These are phyloP conservation scores for Enteromius trimaculatus DNA, from an alignment of 2,797 vertebrate species.

Conservation along the genomic window DNA sequence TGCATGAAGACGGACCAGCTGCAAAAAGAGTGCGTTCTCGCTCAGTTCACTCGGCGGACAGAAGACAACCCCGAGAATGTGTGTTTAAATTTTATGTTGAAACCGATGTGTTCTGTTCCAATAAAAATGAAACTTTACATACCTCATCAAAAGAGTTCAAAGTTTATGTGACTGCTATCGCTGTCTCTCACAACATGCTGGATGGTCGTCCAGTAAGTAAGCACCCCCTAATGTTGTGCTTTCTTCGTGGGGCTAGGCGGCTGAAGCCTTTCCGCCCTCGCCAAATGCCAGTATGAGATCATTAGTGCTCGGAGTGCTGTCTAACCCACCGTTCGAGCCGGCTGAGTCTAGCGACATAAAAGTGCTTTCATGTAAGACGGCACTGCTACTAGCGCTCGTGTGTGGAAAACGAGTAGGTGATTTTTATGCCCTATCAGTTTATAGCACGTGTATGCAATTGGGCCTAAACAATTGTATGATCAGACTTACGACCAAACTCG, in stretches of 20 bases:
- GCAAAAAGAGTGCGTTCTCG: background rate
- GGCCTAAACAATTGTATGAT: background rate
- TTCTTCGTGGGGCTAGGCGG: too few species aligned
- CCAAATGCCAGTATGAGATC: too few species aligned
- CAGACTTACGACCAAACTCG: background rate
- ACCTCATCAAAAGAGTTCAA: background rate
- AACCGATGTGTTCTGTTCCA: background rate
- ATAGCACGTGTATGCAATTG: too few species aligned
- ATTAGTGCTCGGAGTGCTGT: too few species aligned
- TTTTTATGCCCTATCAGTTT: too few species aligned
- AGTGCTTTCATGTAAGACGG: background rate
- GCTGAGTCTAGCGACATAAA: background rate
- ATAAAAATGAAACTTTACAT: background rate
- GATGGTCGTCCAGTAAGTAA: background rate
- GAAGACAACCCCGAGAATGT: background rate
- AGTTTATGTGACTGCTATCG: background rate
- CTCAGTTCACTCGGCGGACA: background rate
- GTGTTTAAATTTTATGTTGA: background rate
- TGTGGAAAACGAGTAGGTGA: background rate
- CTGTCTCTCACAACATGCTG: background rate
- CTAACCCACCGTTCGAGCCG: background rate
- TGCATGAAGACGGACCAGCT: too few species aligned
- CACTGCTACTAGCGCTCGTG: background rate
- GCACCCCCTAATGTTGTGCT: too few species aligned
- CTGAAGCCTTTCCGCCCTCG: too few species aligned